A percentile compares a stretch with the other conserved stretches of the same genome.
Evolutionary conservation across 30 jellyfish, hydroid and myxozoan species (phyloP).

Genomic region (Nemopilema nomurai): DNA sequence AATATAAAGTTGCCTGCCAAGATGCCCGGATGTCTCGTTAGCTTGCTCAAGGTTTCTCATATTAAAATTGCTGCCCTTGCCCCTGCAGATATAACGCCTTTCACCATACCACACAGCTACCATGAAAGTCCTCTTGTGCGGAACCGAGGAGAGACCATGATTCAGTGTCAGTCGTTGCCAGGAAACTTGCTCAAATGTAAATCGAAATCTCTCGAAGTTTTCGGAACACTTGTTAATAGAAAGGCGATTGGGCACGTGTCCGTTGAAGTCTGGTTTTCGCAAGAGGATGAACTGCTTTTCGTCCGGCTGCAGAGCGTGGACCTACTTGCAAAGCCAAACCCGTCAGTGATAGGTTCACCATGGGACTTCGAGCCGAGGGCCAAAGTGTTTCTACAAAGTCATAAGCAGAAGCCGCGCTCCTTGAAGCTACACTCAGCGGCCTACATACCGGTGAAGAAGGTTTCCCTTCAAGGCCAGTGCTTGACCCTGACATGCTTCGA

Average conservation of each 20-base stretch:
- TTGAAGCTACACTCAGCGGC: slow-evolving; percentile 32
- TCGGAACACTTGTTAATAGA: neutral
- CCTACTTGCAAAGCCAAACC: slow-evolving; percentile 61
- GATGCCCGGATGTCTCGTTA: too few relatives aligned
- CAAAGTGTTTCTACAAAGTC: slow-evolving; percentile 41
- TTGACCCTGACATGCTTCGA: slow-evolving; percentile 60
- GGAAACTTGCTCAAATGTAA: neutral
- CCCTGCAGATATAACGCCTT: slow-evolving; percentile 15
- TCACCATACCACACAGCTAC: slow-evolving; percentile 58
- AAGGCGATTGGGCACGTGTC: slow-evolving; percentile 60
- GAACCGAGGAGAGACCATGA: neutral
- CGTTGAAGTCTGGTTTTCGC: slow-evolving; percentile 52
- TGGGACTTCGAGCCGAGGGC: slow-evolving; percentile 69
- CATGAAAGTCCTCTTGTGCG: slow-evolving; percentile 23
- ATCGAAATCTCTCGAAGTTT: slow-evolving; percentile 22
- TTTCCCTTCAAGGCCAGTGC: slow-evolving; percentile 37
- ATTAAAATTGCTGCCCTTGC: neutral
- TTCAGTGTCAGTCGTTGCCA: slow-evolving; percentile 10
- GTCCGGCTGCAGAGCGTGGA: slow-evolving; percentile 51
- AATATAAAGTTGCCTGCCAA: too few relatives aligned
- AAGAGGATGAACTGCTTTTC: slow-evolving; percentile 64
- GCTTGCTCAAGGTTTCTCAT: too few relatives aligned
- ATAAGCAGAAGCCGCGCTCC: slow-evolving; percentile 24
- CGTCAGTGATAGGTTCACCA: slow-evolving; percentile 70
- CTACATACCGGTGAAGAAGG: slow-evolving; percentile 33